These are phyloP conservation scores for Yponomeuta sedellus DNA, from an alignment of 2,888 invertebrate genomes.

Conservation along the genomic window DNA sequence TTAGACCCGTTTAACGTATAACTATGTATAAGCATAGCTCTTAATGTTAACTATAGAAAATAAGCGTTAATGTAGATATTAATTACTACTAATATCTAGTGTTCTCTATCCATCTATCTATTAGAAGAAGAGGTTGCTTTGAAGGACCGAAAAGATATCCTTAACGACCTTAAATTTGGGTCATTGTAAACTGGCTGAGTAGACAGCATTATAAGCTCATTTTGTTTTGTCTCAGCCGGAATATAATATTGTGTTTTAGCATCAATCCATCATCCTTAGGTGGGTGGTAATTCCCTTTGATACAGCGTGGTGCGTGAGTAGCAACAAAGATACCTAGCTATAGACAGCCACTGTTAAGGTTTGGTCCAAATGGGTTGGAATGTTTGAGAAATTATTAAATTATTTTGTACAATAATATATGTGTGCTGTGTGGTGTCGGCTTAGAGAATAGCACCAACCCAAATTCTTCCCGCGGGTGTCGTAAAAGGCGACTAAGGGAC, in stretches of 20 bases:
- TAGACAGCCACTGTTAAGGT: not conserved
- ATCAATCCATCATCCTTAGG: conserved; percentile 10
- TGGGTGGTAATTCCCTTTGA: conserved; percentile 10
- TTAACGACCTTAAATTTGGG: not conserved
- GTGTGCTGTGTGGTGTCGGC: no score
- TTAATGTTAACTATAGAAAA: no score
- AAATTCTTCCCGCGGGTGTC: no score
- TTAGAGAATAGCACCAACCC: no score
- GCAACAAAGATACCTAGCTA: not conserved
- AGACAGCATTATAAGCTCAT: not conserved
- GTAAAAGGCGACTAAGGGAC: no score
- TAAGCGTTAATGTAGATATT: no score
- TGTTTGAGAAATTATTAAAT: no score
- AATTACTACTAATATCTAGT: no score
- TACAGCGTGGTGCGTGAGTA: conserved; percentile 14
- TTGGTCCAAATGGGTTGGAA: not conserved
- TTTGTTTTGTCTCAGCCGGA: not conserved
- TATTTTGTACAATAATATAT: no score
- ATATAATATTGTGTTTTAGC: not conserved
- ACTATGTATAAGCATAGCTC: no score
- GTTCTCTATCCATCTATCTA: no score
- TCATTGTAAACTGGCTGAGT: not conserved
- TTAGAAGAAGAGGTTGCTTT: not conserved
- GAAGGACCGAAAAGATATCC: not conserved
- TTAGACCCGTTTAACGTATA: no score